Conservation (phyloP, 2,888 invertebrate species). For the Neoscelio sp. region DNA sequence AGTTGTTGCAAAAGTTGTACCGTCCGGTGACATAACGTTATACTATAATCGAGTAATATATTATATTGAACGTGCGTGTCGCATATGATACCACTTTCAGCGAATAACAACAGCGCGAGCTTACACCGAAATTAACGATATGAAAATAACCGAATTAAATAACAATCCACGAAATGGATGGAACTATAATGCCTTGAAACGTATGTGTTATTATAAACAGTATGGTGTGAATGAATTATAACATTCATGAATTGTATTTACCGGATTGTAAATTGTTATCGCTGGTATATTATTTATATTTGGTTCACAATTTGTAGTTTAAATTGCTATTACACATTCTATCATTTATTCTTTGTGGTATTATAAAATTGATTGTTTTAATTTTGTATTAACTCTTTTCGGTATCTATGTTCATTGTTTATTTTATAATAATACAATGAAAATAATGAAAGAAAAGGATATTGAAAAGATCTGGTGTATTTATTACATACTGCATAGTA, state of each 20-base stretch:
- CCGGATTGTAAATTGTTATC: conserved; percentile 19
- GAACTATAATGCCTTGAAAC: conserved; percentile 24
- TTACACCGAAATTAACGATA: conserved; percentile 38
- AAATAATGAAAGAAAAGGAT: too few relatives aligned
- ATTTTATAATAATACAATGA: too few relatives aligned
- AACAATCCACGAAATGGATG: conserved; percentile 27
- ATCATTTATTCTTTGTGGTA: too few relatives aligned
- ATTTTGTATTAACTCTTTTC: too few relatives aligned
- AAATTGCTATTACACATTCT: too few relatives aligned
- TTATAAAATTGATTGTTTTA: too few relatives aligned
- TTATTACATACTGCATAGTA: too few relatives aligned
- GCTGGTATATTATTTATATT: conserved; percentile 28
- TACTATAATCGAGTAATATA: conserved; percentile 36
- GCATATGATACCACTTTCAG: conserved; percentile 30
- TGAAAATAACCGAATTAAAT: conserved; percentile 31
- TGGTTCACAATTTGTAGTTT: conserved; percentile 20
- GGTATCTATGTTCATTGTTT: too few relatives aligned
- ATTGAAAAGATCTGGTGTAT: too few relatives aligned
- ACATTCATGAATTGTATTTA: conserved; percentile 11
- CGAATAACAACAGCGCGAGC: conserved; percentile 5
- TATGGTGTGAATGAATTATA: background rate
- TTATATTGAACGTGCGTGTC: conserved; percentile 17
- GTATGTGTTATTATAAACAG: conserved; percentile 13
- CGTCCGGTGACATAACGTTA: conserved; percentile 28
- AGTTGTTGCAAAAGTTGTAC: conserved; percentile 49